Conservation (phyloP, 2,113 vertebrate species). For the Phaetusa simplex region DNA sequence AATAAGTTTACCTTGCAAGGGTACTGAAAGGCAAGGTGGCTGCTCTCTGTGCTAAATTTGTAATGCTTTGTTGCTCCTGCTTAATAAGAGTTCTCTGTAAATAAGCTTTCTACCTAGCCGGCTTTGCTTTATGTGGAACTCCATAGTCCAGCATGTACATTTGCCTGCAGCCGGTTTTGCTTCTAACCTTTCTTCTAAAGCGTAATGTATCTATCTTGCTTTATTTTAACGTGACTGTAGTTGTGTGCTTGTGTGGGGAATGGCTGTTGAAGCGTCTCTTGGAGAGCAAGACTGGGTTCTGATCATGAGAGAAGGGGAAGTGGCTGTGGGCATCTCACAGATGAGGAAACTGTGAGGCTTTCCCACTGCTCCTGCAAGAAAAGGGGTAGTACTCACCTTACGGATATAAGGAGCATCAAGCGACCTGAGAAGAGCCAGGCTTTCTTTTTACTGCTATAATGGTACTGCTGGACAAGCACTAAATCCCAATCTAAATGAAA, state of each 20-base stretch:
- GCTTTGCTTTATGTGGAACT: neutral
- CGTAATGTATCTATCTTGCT: neutral
- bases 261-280: neutral
- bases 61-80: neutral
- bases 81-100: neutral
- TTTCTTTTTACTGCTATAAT: neutral
- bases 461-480: neutral
- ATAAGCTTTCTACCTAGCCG: neutral
- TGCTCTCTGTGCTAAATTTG: neutral
- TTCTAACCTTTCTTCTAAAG: neutral
- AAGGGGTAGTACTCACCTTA: neutral
- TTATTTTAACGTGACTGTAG: neutral
- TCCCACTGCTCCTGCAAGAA: neutral
- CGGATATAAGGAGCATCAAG: neutral
- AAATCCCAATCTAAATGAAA: neutral
- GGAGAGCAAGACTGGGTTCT: neutral
- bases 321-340: neutral
- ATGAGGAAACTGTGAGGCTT: neutral
- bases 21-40: neutral
- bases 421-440: neutral
- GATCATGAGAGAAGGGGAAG: neutral
- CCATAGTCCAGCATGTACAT: neutral
- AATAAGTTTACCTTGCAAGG: neutral
- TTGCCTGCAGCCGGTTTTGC: neutral
- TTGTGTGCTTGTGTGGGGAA: neutral